phyloP scores from a whole-genome alignment of 37 sponge, comb jelly and placozoan species.

The Beroe forskalii region DNA sequence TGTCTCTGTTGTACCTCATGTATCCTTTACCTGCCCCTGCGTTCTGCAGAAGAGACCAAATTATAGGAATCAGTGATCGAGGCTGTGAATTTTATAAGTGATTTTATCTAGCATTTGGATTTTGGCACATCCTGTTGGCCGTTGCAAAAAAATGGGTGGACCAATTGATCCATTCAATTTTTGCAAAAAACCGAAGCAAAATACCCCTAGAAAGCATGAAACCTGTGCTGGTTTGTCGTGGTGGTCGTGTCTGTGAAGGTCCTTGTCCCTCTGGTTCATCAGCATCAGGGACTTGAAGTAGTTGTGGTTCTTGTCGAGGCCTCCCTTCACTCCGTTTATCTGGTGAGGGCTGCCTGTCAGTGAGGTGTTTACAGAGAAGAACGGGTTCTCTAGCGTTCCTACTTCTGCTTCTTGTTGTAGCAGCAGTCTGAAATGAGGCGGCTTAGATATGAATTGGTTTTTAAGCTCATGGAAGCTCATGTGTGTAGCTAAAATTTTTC shows the following conservation, averaged over 20 bases:
- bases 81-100: too few species aligned
- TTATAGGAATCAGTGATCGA: too few species aligned
- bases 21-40: neutral
- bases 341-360: neutral
- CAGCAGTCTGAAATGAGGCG: slow-evolving; percentile 12
- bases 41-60: too few species aligned
- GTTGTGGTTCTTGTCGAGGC: neutral
- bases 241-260: neutral
- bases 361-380: slow-evolving; percentile 2
- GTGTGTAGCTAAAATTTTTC: too few species aligned
- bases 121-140: too few species aligned
- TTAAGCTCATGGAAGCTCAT: too few species aligned
- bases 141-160: too few species aligned
- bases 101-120: too few species aligned
- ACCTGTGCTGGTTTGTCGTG: neutral
- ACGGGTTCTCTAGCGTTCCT: slow-evolving; percentile 29
- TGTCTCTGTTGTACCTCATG: slow-evolving; percentile 56
- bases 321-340: neutral
- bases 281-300: slow-evolving; percentile 34
- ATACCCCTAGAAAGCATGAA: too few species aligned
- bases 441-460: too few species aligned
- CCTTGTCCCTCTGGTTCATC: neutral
- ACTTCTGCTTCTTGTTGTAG: neutral
- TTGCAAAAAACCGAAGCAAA: too few species aligned
- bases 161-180: too few species aligned